Evolutionary conservation across 2,797 vertebrate genomes (phyloP).

Genomic region (Oryzias sinensis): DNA sequence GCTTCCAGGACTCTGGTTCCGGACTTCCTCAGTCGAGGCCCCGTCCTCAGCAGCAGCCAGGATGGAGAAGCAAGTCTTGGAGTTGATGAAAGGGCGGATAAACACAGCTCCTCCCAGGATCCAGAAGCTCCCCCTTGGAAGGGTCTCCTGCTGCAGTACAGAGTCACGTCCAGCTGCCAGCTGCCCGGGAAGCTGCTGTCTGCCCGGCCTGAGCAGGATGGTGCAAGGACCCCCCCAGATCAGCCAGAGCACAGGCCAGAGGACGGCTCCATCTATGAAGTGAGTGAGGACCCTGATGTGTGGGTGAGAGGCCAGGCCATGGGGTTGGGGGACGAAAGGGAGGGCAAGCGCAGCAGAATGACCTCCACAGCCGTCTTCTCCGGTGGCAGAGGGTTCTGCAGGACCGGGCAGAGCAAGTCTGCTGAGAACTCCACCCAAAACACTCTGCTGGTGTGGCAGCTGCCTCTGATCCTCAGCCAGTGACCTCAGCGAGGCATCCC

Average conservation of each 20-base stretch:
- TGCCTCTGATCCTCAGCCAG: conserved; percentile 81
- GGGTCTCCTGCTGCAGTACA: conserved; percentile 84
- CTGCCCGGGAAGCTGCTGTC: conserved; percentile 86
- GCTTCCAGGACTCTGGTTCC: conserved; percentile 81
- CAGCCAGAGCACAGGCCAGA: conserved; percentile 80
- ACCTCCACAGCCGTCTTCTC: conserved; percentile 85
- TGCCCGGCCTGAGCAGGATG: conserved; percentile 58
- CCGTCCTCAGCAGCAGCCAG: conserved; percentile 55
- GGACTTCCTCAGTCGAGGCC: conserved; percentile 80
- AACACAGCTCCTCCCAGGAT: not conserved
- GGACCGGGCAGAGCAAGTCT: conserved; percentile 56
- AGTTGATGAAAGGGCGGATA: not conserved
- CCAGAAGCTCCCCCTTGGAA: conserved; percentile 24
- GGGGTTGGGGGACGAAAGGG: conserved; percentile 29
- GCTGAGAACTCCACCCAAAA: conserved; percentile 67
- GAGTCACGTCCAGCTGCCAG: conserved; percentile 85
- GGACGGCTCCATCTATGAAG: conserved; percentile 89
- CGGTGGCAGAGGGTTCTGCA: conserved; percentile 84
- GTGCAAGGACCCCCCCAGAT: fast-evolving
- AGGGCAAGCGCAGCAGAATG: conserved; percentile 79
- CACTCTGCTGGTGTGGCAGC: conserved; percentile 89
- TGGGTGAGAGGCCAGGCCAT: conserved; percentile 81
- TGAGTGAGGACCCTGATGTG: conserved; percentile 86
- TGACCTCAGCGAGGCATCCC: conserved; percentile 3
- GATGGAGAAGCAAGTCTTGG: not conserved